Evolutionary conservation across 2,113 vertebrate species (phyloP), one percentile per base, ranked within the genome.

Genomic region (Sebastes schlegelii): DNA sequence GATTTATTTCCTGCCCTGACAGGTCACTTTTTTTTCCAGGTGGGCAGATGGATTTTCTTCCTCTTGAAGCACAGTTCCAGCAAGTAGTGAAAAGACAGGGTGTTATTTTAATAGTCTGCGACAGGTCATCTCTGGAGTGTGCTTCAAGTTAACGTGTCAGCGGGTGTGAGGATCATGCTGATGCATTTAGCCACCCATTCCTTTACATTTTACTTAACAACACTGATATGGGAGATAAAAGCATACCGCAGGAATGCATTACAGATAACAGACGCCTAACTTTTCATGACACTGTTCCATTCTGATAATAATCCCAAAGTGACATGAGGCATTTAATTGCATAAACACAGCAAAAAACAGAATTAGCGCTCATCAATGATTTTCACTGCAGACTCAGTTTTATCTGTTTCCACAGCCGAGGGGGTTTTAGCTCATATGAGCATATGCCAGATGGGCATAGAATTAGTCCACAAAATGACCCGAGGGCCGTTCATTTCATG

Each of bases 1-100:
- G 89, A 92, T 92, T 93, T 90, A 89, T 89, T 80, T 90, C 68
- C 84, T 86, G 77, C 67, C 85, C 91, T 89, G 89, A 90, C 83
- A 89, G 82, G 77, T 89, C 57, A 42, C 55, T 86, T 86, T 86
- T 82, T 79, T 91, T 82, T 89, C 68, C 74, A 90, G 88, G 88
- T 89, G 87, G 76, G 80, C 86, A 91, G 89, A 92, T 89, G 85
- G 82, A 91, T 93, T 85, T 91, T 91, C 74, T 79, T 58, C 58
- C 63, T 86, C 77, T 87, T 85, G 72, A 86, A 86, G 84, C 85
- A 48, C 64, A 80, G 80, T 69, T 75, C 16, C 63, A 82, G 79
- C 74, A 63, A 84, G 69, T 67, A 63, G 63, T 45, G n/a, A 74
- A 87, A 86, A 90, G 82, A 90, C 57, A 77, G 55, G 17, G 40